A percentile compares a stretch with the other conserved stretches of the same genome.
Evolutionary conservation across 2,797 vertebrate species (phyloP).

Genomic region (Pantherophis alleghaniensis): DNA sequence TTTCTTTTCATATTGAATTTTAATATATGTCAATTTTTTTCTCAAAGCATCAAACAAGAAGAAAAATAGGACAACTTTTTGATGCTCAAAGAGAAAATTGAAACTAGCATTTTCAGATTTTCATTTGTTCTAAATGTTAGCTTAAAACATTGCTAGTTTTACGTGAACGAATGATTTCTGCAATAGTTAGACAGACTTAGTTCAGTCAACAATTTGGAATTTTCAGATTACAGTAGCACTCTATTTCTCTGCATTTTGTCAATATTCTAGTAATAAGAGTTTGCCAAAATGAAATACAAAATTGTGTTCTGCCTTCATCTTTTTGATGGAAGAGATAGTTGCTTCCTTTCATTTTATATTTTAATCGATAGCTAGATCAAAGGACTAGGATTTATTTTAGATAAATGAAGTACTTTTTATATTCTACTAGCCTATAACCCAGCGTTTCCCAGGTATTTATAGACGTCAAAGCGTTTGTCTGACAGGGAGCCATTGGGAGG

Average conservation of each 20-base stretch:
- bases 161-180: not conserved
- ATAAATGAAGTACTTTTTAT: not conserved
- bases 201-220: not conserved
- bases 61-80: not conserved
- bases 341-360: slow-evolving; percentile 9
- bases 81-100: not conserved
- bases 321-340: not conserved
- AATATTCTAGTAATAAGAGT: slow-evolving; percentile 33
- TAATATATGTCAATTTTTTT: slow-evolving; percentile 14
- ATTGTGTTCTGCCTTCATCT: slow-evolving; percentile 13
- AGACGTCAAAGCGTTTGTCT: too few species aligned
- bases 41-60: not conserved
- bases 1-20: not conserved
- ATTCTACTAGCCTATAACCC: not conserved
- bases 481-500: too few species aligned
- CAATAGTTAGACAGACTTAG: not conserved
- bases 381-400: not conserved
- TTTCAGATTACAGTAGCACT: slow-evolving; percentile 25
- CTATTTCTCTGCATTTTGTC: slow-evolving; percentile 38
- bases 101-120: not conserved
- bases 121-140: not conserved
- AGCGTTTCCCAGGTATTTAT: too few species aligned
- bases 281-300: slow-evolving; percentile 17
- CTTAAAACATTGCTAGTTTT: not conserved
- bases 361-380: not conserved